A percentile compares a stretch with the other conserved stretches of the same genome.
These are phyloP conservation scores for Bradypodion ventrale DNA, from an alignment of 2,797 vertebrate genomes.

Conservation along the genomic window DNA sequence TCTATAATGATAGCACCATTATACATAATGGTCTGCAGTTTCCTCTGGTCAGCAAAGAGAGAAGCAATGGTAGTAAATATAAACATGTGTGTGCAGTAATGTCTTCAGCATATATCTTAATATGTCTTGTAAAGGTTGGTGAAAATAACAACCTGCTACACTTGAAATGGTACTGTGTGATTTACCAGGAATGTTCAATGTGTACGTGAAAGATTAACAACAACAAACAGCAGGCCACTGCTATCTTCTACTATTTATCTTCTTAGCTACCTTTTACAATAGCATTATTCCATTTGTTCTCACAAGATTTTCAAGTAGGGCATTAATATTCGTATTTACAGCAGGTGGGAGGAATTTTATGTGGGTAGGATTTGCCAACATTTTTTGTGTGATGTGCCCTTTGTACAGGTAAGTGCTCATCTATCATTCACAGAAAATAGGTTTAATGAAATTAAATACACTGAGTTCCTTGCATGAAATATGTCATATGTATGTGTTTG, in stretches of 20 bases:
- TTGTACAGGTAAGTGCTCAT: background rate
- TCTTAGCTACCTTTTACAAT: background rate
- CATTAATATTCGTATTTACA: background rate
- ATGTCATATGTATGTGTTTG: too few species aligned
- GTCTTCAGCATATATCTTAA: slow-evolving; percentile 49
- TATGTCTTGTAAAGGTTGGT: slow-evolving; percentile 42
- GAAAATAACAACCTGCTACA: slow-evolving; percentile 40
- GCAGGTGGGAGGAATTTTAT: background rate
- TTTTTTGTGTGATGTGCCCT: background rate
- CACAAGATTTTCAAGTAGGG: background rate
- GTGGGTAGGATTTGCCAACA: background rate
- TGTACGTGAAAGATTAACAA: slow-evolving; percentile 47
- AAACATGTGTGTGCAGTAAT: slow-evolving; percentile 36
- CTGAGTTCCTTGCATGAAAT: background rate
- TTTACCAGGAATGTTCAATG: slow-evolving; percentile 52
- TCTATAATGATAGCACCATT: slow-evolving; percentile 53
- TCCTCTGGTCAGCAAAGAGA: slow-evolving; percentile 65
- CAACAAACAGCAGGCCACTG: slow-evolving; percentile 25
- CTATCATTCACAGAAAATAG: background rate
- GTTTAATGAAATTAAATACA: slow-evolving; percentile 26
- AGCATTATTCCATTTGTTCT: background rate
- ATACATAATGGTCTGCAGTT: slow-evolving; percentile 51
- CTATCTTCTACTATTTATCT: slow-evolving; percentile 6
- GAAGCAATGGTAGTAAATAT: slow-evolving; percentile 57
- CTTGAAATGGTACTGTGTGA: slow-evolving; percentile 43